Conservation (phyloP, 2,888 invertebrate species). For the Neoscelio sp. region DNA sequence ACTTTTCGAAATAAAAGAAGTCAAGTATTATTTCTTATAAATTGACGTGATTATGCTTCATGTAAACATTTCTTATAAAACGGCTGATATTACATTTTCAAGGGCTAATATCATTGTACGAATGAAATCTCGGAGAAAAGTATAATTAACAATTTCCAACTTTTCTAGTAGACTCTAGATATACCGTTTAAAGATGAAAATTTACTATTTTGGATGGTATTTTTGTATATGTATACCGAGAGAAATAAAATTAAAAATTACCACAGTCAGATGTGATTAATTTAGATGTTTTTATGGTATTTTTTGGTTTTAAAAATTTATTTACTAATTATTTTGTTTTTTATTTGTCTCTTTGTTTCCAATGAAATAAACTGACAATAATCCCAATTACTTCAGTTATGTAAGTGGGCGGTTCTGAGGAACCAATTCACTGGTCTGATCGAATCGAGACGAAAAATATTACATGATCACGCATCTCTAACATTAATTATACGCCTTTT, state of each 20-base stretch:
- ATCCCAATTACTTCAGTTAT: slow-evolving; percentile 20
- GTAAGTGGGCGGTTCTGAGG: slow-evolving; percentile 36
- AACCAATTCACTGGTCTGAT: slow-evolving; percentile 31
- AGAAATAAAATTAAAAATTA: too few relatives aligned
- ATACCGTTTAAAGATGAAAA: too few relatives aligned
- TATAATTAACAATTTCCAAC: too few relatives aligned
- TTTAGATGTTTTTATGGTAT: too few relatives aligned
- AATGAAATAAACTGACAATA: slow-evolving; percentile 12
- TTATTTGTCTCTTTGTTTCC: background rate
- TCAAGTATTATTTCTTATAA: slow-evolving; percentile 1
- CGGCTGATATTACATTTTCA: background rate
- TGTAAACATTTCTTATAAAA: background rate
- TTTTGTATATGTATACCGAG: too few relatives aligned
- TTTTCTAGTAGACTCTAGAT: too few relatives aligned
- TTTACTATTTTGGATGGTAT: too few relatives aligned
- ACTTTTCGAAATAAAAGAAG: slow-evolving; percentile 1
- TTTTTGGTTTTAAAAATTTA: too few relatives aligned
- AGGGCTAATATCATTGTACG: too few relatives aligned
- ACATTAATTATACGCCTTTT: slow-evolving; percentile 36
- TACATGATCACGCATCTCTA: slow-evolving; percentile 28
- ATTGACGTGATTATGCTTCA: background rate
- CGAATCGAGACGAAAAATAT: slow-evolving; percentile 43
- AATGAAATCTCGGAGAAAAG: too few relatives aligned
- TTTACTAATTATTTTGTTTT: too few relatives aligned
- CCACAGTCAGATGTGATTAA: too few relatives aligned